These are phyloP conservation scores for Myzus persicae DNA, from an alignment of 1,140 invertebrate species.

Conservation along the genomic window DNA sequence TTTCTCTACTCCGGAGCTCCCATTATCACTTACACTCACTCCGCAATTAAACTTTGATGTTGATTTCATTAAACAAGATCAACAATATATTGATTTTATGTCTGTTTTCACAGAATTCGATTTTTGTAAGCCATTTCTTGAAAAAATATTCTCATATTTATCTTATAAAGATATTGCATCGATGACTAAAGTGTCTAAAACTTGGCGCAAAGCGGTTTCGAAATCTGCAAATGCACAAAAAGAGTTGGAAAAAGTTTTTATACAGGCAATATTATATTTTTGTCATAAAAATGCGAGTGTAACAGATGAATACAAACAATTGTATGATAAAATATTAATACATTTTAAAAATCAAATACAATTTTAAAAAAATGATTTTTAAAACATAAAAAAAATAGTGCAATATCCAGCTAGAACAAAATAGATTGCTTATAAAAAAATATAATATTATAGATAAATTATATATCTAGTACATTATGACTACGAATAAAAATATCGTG, in stretches of 20 bases:
- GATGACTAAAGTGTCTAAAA: background rate
- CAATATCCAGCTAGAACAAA: background rate
- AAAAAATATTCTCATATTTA: slow-evolving; percentile 20
- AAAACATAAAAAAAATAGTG: background rate
- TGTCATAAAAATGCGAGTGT: background rate
- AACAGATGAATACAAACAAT: background rate
- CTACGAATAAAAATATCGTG: background rate
- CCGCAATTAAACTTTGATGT: background rate
- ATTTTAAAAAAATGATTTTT: background rate
- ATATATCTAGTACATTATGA: background rate
- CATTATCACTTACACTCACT: too few relatives aligned
- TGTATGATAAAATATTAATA: background rate
- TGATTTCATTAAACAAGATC: background rate
- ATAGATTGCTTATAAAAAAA: background rate
- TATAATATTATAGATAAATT: background rate
- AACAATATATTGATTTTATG: background rate
- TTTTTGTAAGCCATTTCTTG: background rate
- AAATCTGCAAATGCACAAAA: background rate
- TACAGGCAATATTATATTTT: background rate
- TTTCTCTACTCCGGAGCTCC: too few relatives aligned
- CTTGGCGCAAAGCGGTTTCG: background rate
- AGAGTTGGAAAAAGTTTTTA: background rate
- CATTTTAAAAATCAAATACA: slow-evolving; percentile 5
- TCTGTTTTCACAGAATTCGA: background rate
- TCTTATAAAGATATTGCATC: background rate